Percentiles rank a stretch among this genome's conserved stretches.
phyloP scores from a whole-genome alignment of 1,140 invertebrate species.

The Drosophila carrolli region DNA sequence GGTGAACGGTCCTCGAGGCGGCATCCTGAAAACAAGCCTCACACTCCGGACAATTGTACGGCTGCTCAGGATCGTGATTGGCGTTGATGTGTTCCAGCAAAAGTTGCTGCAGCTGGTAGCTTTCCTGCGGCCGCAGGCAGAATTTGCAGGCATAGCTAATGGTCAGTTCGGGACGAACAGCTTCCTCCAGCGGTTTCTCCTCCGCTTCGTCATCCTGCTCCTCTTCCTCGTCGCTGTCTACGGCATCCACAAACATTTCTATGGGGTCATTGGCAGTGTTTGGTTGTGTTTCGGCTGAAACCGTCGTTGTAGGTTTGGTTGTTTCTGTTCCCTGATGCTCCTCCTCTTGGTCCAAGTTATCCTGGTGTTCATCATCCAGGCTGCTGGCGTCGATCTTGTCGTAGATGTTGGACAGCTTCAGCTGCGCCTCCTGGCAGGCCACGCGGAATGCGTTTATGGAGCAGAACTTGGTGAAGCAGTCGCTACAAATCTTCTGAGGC shows the following conservation, averaged over 20 bases:
- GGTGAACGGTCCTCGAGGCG: slow-evolving; percentile 75
- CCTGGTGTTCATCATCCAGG: slow-evolving; percentile 51
- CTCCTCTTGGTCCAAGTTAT: slow-evolving; percentile 9
- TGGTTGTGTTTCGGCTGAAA: slow-evolving; percentile 50
- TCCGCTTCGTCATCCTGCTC: slow-evolving; percentile 24
- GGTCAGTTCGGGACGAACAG: slow-evolving; percentile 29
- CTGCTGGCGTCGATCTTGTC: slow-evolving; percentile 77
- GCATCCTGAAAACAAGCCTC: slow-evolving; percentile 71
- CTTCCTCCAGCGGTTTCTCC: slow-evolving; percentile 10
- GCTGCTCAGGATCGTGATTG: slow-evolving; percentile 65
- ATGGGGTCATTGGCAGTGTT: slow-evolving; percentile 67
- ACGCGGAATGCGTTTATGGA: slow-evolving; percentile 72
- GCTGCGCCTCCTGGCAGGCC: slow-evolving; percentile 74
- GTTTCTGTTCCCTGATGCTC: slow-evolving; percentile 3
- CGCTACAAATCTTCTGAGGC: slow-evolving; percentile 79
- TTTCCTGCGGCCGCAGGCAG: slow-evolving; percentile 63
- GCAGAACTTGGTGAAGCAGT: slow-evolving; percentile 80
- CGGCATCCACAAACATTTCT: slow-evolving; percentile 57
- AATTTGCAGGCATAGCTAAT: slow-evolving; percentile 77
- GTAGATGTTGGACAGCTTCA: slow-evolving; percentile 74
- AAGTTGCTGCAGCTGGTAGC: slow-evolving; percentile 66
- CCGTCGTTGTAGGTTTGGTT: slow-evolving; percentile 39
- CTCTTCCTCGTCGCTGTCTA: slow-evolving; percentile 41
- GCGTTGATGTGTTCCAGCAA: slow-evolving; percentile 70
- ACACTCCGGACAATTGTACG: slow-evolving; percentile 77